Conservation (phyloP, 1,140 invertebrate genomes). For the Musca vetustissima region DNA sequence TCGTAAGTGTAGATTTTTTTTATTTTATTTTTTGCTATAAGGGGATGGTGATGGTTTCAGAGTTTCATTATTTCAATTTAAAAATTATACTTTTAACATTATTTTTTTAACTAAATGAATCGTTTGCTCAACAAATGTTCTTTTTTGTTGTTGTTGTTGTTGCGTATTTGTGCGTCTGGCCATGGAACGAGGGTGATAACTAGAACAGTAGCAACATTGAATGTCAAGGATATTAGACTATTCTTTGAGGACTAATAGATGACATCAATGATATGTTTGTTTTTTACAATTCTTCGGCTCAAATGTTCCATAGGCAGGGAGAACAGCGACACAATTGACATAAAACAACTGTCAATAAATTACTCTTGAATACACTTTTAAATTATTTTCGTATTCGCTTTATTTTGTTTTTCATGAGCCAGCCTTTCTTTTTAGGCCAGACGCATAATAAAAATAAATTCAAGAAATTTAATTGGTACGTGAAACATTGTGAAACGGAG, state of each 20-base stretch:
- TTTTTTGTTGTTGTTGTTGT: no score
- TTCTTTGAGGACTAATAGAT: neutral
- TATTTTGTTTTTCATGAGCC: no score
- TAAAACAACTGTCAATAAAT: conserved; percentile 22
- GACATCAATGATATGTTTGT: no score
- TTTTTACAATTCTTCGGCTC: no score
- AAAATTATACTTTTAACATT: conserved; percentile 19
- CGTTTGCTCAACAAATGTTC: no score
- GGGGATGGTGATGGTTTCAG: no score
- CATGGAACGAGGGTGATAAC: no score
- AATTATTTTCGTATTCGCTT: neutral
- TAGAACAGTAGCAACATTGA: neutral
- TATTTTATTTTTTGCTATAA: no score
- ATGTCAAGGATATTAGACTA: conserved; percentile 10
- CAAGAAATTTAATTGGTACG: neutral
- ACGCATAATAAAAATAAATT: no score
- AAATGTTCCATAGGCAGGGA: no score
- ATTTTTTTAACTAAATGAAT: conserved; percentile 9
- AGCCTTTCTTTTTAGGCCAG: no score
- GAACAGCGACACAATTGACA: conserved; percentile 2
- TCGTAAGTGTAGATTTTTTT: neutral
- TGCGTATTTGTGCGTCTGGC: no score
- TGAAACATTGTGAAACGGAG: neutral
- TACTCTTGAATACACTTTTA: conserved; percentile 5
- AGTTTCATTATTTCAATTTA: conserved; percentile 10